These are phyloP conservation scores for Forbesichthys papilliferus DNA, from an alignment of 2,113 vertebrate genomes.

Conservation along the genomic window DNA sequence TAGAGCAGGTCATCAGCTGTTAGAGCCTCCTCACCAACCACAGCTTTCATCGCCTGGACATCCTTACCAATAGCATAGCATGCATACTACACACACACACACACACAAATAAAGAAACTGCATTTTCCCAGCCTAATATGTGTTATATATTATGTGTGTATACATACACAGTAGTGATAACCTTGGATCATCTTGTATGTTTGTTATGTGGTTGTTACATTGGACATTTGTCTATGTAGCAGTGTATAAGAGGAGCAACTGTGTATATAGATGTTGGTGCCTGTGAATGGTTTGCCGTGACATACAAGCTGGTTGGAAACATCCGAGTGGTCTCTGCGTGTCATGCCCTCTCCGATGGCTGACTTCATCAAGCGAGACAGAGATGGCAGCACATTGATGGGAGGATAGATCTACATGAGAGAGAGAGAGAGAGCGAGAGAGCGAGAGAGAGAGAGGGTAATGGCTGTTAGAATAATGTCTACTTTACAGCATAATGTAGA, in stretches of 20 bases:
- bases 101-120: constrained; percentile 32
- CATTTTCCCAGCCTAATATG: constrained; percentile 58
- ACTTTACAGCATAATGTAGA: too few relatives aligned
- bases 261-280: constrained; percentile 2
- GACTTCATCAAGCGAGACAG: constrained; percentile 84
- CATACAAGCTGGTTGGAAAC: constrained; percentile 86
- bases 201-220: too few relatives aligned
- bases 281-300: too few relatives aligned
- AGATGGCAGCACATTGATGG: constrained; percentile 84
- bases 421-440: too few relatives aligned
- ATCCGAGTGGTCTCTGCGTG: constrained; percentile 81
- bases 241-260: too few relatives aligned
- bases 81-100: too few relatives aligned
- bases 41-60: constrained; percentile 84
- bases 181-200: too few relatives aligned
- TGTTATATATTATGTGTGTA: background rate
- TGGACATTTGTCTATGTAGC: too few relatives aligned
- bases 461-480: too few relatives aligned
- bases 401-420: constrained; percentile 80
- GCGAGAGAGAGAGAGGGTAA: too few relatives aligned
- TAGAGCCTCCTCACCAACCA: constrained; percentile 82
- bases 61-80: constrained; percentile 84
- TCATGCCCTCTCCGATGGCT: constrained; percentile 79
- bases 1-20: constrained; percentile 81
- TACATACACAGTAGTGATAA: background rate